Evolutionary conservation across 2,797 vertebrate species (phyloP).

Genomic region (Leucoraja ocellata): DNA sequence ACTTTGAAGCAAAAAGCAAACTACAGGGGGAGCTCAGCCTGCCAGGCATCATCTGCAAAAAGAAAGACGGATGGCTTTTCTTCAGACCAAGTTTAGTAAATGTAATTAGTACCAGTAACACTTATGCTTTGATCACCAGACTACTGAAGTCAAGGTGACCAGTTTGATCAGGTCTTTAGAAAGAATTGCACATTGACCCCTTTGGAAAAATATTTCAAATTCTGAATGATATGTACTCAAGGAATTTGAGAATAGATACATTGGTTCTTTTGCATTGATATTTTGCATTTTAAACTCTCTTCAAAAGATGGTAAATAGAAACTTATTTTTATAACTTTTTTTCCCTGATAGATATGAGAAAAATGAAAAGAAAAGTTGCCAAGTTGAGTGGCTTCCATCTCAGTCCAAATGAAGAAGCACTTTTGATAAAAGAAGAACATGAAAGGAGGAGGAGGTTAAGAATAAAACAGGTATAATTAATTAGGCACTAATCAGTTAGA

Average conservation of each 20-base stretch:
- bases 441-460: constrained; percentile 81
- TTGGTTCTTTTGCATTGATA: neutral
- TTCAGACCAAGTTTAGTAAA: too few species aligned
- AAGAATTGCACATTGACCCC: neutral
- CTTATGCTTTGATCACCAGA: too few species aligned
- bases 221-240: neutral
- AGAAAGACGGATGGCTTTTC: too few species aligned
- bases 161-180: neutral
- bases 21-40: too few species aligned
- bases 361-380: constrained; percentile 70
- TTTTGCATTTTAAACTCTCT: neutral
- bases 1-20: too few species aligned
- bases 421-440: constrained; percentile 73
- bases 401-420: constrained; percentile 88
- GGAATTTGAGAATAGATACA: neutral
- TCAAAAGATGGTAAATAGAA: neutral
- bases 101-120: too few species aligned
- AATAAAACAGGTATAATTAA: constrained; percentile 72
- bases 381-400: constrained; percentile 58
- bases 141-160: neutral
- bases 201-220: neutral
- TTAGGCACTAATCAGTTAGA: neutral
- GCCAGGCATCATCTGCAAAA: too few species aligned
- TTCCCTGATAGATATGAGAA: constrained; percentile 34
- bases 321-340: neutral